Conservation (phyloP, 2,888 invertebrate genomes). For the Pocota personata region DNA sequence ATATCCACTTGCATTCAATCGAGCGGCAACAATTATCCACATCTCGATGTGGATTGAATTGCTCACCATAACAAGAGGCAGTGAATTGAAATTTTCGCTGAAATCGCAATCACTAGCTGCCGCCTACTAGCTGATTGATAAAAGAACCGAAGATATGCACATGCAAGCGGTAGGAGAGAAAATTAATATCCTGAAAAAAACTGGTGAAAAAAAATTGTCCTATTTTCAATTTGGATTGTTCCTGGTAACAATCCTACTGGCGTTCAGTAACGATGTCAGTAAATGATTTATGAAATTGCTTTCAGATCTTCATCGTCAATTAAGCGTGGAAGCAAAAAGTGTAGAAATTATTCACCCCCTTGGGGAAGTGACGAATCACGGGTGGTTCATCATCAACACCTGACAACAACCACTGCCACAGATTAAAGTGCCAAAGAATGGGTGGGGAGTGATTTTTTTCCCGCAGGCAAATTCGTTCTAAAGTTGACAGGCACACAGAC, state of each 20-base stretch:
- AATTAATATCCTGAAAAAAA: constrained; percentile 69
- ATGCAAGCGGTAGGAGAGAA: constrained; percentile 35
- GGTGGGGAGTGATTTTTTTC: neutral
- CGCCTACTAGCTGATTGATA: constrained; percentile 48
- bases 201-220: neutral
- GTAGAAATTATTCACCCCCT: constrained; percentile 46
- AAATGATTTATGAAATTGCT: constrained; percentile 75
- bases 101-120: constrained; percentile 52
- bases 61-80: constrained; percentile 37
- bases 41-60: constrained; percentile 58
- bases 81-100: constrained; percentile 70
- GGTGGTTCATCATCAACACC: constrained; percentile 58
- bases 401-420: constrained; percentile 45
- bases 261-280: constrained; percentile 55
- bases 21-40: constrained; percentile 66
- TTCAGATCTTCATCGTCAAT: constrained; percentile 74
- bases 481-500: constrained; percentile 45
- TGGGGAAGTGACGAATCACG: constrained; percentile 34
- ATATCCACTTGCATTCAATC: constrained; percentile 62
- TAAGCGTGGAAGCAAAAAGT: constrained; percentile 48
- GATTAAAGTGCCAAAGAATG: constrained; percentile 20
- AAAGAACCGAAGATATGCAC: constrained; percentile 28
- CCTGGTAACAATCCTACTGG: constrained; percentile 27
- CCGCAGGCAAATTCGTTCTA: constrained; percentile 30
- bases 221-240: constrained; percentile 19